Evolutionary conservation across 2,888 invertebrate genomes (phyloP), one percentile per base, ranked within the genome.

Genomic region (Hirtodrosophila alboralis): DNA sequence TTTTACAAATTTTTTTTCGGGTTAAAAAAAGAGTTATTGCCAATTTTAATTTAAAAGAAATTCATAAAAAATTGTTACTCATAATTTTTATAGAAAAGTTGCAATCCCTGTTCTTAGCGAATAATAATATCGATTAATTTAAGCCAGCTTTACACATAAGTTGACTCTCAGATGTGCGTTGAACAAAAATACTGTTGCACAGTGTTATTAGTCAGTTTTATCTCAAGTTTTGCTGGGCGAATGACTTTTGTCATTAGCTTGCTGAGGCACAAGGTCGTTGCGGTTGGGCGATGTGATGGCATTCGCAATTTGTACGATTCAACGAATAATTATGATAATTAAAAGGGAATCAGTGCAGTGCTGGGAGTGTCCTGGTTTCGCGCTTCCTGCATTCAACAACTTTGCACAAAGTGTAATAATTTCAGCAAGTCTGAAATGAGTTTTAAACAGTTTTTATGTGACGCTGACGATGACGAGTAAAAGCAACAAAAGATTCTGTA

Each of bases 271-370:
- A 60, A 60, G 61, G 60, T 48, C 60, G 26, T 0, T 13, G 28
- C 3, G 26, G 16, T 10, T 9, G 18, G 23, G 21, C 12, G 7
- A 9, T 5, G 12, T 23, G 16, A 23, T 8, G 37, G 37, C 12
- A 6, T 7, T 6, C 9, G 30, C 27, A 28, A 30, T 16, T 5
- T 21, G 21, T 3, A 10, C 68, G 60, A 62, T 63, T 75, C 51
- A 60, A 57, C 64, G 62, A 62, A 59, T 74, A 85, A 83, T 83
- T 75, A 75, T 64, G 48, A 78, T 78, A 83, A 83, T 79, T 85
- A 79, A 85, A 83, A 59, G 66, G 62, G 75, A 78, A 78, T 78
- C 85, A 74, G 53, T 54, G 49, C 48, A 59, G 31, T 48, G 31
- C 34, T 21, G 53, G 53, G 48, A 67, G 13, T 63, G 64, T 51